These are phyloP conservation scores for Euthynnus affinis DNA, from an alignment of 2,797 vertebrate species.

Conservation along the genomic window DNA sequence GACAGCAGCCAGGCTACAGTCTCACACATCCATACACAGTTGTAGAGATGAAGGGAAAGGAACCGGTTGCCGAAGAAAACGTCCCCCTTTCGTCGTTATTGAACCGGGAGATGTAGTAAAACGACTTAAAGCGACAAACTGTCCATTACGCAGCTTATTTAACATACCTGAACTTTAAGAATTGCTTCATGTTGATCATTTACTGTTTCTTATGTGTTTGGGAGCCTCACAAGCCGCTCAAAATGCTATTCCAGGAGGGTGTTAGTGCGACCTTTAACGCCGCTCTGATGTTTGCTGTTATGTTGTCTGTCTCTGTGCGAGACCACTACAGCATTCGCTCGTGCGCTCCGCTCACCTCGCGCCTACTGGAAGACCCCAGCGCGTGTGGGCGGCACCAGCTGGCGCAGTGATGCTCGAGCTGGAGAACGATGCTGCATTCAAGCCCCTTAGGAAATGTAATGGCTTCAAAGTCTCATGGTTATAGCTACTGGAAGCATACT, in stretches of 20 bases:
- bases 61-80: neutral
- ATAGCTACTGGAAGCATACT: neutral
- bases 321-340: neutral
- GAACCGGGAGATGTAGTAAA: neutral
- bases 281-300: neutral
- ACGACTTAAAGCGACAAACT: neutral
- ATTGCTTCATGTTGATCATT: neutral
- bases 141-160: neutral
- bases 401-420: constrained; percentile 39
- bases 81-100: neutral
- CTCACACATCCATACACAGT: too few relatives aligned
- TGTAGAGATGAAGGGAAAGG: neutral
- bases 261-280: neutral
- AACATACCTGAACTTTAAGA: too few relatives aligned
- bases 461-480: fast-evolving
- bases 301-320: neutral
- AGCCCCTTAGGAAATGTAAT: neutral
- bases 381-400: constrained; percentile 62
- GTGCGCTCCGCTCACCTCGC: constrained; percentile 27
- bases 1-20: neutral
- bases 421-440: constrained; percentile 54
- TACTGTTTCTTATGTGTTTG: neutral
- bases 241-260: too few relatives aligned
- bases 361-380: constrained; percentile 44
- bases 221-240: too few relatives aligned